phyloP scores from a whole-genome alignment of 1,140 invertebrate genomes.

The Drosophila kikkawai region DNA sequence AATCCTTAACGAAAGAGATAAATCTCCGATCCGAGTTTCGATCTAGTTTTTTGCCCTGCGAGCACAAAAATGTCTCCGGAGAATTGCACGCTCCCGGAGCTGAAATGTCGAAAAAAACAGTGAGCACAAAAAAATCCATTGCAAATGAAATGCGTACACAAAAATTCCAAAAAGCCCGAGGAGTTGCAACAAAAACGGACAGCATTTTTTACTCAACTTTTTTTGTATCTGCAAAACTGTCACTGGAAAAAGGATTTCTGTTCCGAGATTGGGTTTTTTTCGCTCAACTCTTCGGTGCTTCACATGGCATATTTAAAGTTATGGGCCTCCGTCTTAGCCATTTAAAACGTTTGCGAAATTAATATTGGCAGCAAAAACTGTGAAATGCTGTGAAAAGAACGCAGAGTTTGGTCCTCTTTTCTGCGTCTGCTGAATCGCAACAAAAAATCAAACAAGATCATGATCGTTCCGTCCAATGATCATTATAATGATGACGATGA shows the following conservation, averaged over 20 bases:
- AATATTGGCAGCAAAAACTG: slow-evolving; percentile 81
- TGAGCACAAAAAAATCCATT: slow-evolving; percentile 37
- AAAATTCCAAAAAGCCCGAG: slow-evolving; percentile 62
- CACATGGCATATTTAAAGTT: slow-evolving; percentile 74
- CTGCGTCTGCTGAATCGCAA: slow-evolving; percentile 45
- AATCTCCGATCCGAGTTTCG: slow-evolving; percentile 65
- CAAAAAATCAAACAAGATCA: slow-evolving; percentile 55
- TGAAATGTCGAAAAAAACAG: slow-evolving; percentile 43
- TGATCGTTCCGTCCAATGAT: slow-evolving; percentile 25
- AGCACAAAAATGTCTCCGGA: slow-evolving; percentile 70
- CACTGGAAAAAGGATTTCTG: slow-evolving; percentile 66
- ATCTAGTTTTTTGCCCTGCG: slow-evolving; percentile 75
- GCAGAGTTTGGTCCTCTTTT: slow-evolving; percentile 31
- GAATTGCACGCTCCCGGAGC: slow-evolving; percentile 75
- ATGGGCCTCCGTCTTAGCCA: slow-evolving; percentile 72
- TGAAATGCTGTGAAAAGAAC: slow-evolving; percentile 83
- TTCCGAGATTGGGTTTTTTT: slow-evolving; percentile 28
- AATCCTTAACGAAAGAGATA: slow-evolving; percentile 83
- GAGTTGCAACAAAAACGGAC: slow-evolving; percentile 27
- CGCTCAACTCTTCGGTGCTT: slow-evolving; percentile 26
- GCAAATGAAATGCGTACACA: slow-evolving; percentile 65
- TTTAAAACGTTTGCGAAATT: slow-evolving; percentile 84
- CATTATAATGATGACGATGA: slow-evolving; percentile 36
- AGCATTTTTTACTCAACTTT: slow-evolving; percentile 49
- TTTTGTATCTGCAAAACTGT: slow-evolving; percentile 57